phyloP scores from a whole-genome alignment of 2,888 invertebrate genomes.

The Lasioglossum leucozonium region DNA sequence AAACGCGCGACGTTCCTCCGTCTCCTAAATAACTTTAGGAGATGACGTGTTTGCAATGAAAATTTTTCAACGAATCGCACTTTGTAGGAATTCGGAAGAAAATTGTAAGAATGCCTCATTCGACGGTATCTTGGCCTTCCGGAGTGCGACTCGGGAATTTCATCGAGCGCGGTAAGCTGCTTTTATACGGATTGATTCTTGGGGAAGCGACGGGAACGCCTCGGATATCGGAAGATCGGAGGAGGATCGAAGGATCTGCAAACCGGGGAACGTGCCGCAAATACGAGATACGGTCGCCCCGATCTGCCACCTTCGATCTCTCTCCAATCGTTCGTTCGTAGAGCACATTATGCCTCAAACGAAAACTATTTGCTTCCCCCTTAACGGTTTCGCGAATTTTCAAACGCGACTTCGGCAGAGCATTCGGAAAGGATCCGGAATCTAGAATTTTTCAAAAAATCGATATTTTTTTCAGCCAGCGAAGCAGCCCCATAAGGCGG shows the following conservation, averaged over 20 bases:
- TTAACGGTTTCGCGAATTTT: no score
- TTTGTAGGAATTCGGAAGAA: no score
- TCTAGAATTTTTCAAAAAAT: background rate
- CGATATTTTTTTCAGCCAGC: background rate
- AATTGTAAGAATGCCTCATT: background rate
- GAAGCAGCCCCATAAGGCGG: slow-evolving; percentile 7
- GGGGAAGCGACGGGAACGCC: background rate
- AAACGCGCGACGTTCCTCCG: no score
- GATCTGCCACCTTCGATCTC: no score
- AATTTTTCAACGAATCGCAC: no score
- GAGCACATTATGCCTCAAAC: no score
- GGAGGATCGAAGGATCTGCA: background rate
- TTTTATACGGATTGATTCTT: slow-evolving; percentile 5
- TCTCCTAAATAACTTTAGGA: no score
- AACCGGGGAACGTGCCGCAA: background rate
- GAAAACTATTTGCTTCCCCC: no score
- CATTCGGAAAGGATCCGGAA: no score
- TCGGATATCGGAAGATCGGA: background rate
- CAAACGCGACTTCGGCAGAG: no score
- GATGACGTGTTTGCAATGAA: no score
- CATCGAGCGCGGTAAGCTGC: slow-evolving; percentile 1
- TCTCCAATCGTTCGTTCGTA: no score
- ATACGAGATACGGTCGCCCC: background rate
- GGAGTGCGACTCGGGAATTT: background rate
- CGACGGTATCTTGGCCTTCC: background rate